A percentile compares a stretch with the other conserved stretches of the same genome.
Evolutionary conservation across 2,113 vertebrate species (phyloP).

Genomic region (Steatornis caripensis): DNA sequence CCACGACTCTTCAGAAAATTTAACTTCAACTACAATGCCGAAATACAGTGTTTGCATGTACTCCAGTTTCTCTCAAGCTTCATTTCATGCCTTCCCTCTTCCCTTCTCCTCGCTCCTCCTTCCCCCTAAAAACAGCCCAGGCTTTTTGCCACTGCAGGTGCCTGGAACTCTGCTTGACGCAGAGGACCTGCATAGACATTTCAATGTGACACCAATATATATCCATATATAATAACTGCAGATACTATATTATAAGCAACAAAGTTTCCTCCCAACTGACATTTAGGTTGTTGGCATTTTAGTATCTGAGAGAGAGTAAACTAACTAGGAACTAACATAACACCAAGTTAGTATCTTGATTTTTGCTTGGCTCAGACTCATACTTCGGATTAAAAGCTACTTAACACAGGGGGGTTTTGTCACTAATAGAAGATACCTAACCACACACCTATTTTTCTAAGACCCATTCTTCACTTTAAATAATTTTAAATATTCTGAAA

Average conservation of each 20-base stretch:
- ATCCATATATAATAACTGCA: not conserved
- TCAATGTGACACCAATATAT: not conserved
- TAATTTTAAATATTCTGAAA: not conserved
- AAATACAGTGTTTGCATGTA: not conserved
- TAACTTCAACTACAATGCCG: not conserved
- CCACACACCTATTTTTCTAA: not conserved
- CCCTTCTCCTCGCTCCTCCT: not conserved
- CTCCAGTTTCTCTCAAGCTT: not conserved
- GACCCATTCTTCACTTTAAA: not conserved
- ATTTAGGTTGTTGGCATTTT: not conserved
- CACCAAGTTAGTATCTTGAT: not conserved
- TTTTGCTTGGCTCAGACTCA: not conserved
- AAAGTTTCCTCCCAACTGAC: not conserved
- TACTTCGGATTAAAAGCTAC: not conserved
- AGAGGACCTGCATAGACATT: not conserved
- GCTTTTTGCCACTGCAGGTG: not conserved
- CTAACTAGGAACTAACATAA: not conserved
- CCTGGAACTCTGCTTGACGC: not conserved
- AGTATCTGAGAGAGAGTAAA: not conserved
- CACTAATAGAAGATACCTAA: not conserved
- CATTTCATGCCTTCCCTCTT: not conserved
- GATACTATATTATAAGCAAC: not conserved
- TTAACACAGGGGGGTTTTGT: not conserved
- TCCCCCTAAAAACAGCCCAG: not conserved
- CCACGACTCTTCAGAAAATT: not conserved